Base-by-base conservation (phyloP, 2,888 invertebrate genomes). In the Calephelis perditalis region DNA sequence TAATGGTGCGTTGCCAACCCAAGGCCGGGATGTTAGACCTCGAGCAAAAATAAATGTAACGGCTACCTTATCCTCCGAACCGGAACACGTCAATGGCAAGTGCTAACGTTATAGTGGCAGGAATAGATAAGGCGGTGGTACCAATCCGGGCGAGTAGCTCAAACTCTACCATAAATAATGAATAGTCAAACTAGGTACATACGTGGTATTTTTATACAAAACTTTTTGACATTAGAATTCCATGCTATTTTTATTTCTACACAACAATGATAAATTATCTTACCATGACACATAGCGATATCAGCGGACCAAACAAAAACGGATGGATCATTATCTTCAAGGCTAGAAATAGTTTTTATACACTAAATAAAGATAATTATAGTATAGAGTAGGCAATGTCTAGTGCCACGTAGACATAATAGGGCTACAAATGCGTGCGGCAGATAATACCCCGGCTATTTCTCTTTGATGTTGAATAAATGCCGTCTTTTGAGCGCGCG, bases 381-480 rank as follows among this genome's bases (percentile, higher is more conserved):
- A 49, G 40, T 40, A 49, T n/a, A 49, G 49, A 49, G 15, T 49
- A 49, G 49, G 35, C 49, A 40, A 40, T 40, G 35, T 52, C 35
- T 52, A 52, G 49, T 49, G 49, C 49, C 49, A 49, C 49, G 49
- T 49, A 49, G 49, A 49, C 49, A 15, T 49, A 49, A 49, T 49
- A 49, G 26, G 26, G 49, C 52, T 35, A 36, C 52, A 52, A 52
- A 52, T 36, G 52, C 35, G 52, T 52, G 52, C 52, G 11, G 52
- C 11, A 52, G 52, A 52, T 52, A 52, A 52, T 52, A 52, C 35
- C 36, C 49, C 35, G 52, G 52, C 5, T 35, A 52, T 52, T 52
- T 52, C 52, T 8, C 52, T 52, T 52, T 52, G 52, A 52, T 52
- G 52, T 52, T 52, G 52, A 52, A 52, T 52, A 52, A 52, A 52